Evolutionary conservation across 2,888 invertebrate species (phyloP), one percentile per base, ranked within the genome.

Genomic region (Drosophila aldrichi): DNA sequence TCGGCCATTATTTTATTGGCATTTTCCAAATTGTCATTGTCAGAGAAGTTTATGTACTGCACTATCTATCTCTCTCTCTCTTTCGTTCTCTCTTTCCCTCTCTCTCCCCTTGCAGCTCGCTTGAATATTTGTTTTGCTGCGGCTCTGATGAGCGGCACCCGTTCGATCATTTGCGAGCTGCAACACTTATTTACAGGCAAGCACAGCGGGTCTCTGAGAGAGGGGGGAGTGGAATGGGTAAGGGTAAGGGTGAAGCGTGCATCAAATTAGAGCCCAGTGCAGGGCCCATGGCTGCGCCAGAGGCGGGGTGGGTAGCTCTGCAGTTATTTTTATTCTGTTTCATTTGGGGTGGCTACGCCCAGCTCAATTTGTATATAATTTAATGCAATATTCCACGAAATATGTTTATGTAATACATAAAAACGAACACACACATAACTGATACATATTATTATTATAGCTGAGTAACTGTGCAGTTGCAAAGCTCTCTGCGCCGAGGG

Each of bases 1-100:
- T 83, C 90, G 79, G 88, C 89, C 84, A 90, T 90, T 89, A 89
- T 80, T 89, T 86, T 83, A 80, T 79, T 78, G 84, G 78, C 74
- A 82, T 79, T 79, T 74, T 74, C 55, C 41, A 65, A 79, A 83
- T 81, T 88, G 79, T 77, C 76, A 76, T 73, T 75, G 81, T 70
- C 67, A 65, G 61, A 61, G 72, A 68, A 71, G 61, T 75, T 69
- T 68, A 67, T 69, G 63, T 70, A 52, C 22, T 10, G 29, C 38
- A 25, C 40, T 34, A n/a, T 32, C 36, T 32, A 16, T 38, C 41
- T 48, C 41, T 34, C 43, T 38, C 41, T 25, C 20, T 44, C 20
- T 32, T 34, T 32, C 46, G 20, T 36, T 44, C 67, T 32, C n/a
- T 32, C 36, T 32, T 12, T 38, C 41, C 41, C 41, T 34, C 43